phyloP scores from a whole-genome alignment of 2,113 vertebrate genomes.

The Orycteropus afer region DNA sequence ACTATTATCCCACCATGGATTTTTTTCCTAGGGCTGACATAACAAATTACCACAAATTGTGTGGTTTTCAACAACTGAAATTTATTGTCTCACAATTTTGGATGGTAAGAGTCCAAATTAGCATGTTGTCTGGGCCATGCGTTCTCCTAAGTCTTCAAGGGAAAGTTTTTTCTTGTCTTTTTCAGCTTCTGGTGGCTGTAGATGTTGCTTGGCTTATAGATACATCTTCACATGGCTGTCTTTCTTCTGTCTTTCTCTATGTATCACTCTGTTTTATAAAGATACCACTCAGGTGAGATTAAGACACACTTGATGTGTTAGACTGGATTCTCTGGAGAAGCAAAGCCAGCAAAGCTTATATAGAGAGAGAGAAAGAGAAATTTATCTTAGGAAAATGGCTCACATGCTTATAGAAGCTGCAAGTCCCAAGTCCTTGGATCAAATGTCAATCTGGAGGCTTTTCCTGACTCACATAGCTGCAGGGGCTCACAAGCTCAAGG shows the following conservation, averaged over 20 bases:
- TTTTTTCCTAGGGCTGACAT: neutral
- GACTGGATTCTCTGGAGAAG: no score
- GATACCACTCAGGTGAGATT: neutral
- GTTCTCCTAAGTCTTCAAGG: neutral
- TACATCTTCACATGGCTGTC: neutral
- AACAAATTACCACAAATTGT: neutral
- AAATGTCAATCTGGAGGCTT: no score
- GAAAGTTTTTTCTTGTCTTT: neutral
- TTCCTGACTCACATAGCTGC: no score
- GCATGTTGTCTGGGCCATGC: neutral
- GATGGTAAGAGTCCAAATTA: neutral
- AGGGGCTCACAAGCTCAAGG: no score
- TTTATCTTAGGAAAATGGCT: no score
- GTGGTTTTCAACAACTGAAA: neutral
- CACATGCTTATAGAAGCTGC: no score
- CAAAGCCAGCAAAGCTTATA: no score
- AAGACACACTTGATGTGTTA: no score
- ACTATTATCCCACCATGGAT: neutral
- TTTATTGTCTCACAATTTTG: neutral
- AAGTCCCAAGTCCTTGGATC: no score
- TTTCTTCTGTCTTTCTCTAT: neutral
- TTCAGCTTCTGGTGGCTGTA: neutral
- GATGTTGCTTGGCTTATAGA: neutral
- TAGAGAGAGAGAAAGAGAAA: no score
- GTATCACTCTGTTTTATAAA: neutral